Percentiles rank a stretch among this genome's conserved stretches.
These are phyloP conservation scores for Enteromius treurensis DNA, from an alignment of 2,797 vertebrate genomes.

Conservation along the genomic window DNA sequence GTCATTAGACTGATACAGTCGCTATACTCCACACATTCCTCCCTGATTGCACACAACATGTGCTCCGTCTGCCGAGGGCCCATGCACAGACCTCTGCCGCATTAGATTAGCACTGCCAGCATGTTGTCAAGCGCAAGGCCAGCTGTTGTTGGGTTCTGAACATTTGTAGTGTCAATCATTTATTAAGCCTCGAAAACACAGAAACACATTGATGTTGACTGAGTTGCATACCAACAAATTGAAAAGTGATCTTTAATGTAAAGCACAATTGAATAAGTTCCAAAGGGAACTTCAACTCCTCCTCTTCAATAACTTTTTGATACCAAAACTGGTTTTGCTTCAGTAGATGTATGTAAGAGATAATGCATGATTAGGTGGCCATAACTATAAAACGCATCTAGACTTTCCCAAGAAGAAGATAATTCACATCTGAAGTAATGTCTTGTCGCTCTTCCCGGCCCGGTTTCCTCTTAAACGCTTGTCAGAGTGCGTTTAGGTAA, in stretches of 20 bases:
- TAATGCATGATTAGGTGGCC: not conserved
- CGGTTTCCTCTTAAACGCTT: not conserved
- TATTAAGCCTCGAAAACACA: conserved; percentile 11
- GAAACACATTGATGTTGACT: not conserved
- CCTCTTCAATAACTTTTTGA: not conserved
- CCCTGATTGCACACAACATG: conserved; percentile 56
- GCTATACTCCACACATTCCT: conserved; percentile 61
- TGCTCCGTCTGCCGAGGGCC: conserved; percentile 37
- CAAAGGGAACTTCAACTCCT: not conserved
- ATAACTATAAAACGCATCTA: not conserved
- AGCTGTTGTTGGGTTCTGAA: conserved; percentile 38
- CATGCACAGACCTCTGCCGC: conserved; percentile 27
- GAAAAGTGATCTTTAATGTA: not conserved
- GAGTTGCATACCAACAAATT: not conserved
- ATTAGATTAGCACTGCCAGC: conserved; percentile 50
- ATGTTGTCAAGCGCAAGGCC: conserved; percentile 39
- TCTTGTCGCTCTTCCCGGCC: not conserved
- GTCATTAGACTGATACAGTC: conserved; percentile 47
- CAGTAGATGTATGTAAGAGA: not conserved
- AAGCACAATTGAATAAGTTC: not conserved
- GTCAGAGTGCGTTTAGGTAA: not conserved
- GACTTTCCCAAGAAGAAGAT: not conserved
- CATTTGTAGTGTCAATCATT: conserved; percentile 46
- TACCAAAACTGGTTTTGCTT: not conserved
- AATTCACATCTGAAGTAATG: not conserved